Base-by-base conservation (phyloP, 1,140 invertebrate genomes). In the Trichogramma pretiosum region DNA sequence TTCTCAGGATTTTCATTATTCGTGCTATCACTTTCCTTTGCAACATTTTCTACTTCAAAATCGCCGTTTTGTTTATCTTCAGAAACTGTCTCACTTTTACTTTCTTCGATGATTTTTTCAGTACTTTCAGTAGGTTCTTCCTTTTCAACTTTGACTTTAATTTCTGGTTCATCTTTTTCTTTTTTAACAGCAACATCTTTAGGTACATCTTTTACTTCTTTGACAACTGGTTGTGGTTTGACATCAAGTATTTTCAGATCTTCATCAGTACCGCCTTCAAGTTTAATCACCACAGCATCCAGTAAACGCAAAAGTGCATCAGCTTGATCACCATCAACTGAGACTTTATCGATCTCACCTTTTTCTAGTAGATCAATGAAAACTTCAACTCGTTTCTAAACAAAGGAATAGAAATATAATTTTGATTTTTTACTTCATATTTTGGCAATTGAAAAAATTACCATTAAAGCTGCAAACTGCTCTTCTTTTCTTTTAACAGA, bases 221-320 rank as follows among this genome's bases (percentile, higher is more conserved):
- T n/a, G 55, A 52, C 19, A 16, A 57, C 56, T 14, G 59, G 61
- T 46, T 51, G 45, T 41, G 79, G 74, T 51, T 77, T 76, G 45
- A 82, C 74, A 58, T 94, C 88, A 4, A 97, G 73, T 13, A 85
- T 75, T 56, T 84, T 87, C 3, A 98, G 71, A 72, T 98, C 95
- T 58, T 91, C 83, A 53, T 98, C 94, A n/a, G 83, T 87, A 3
- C 96, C 96, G 35, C 93, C 95, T 76, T 99, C 96, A 13, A 99
- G 73, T 65, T 93, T 89, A 50, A 99, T 95, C 2, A 99, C 95
- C 30, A 93, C 93, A 52, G 92, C 88, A 72, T 99, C 96, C 26
- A 99, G 74, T 4, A 99, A 74, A 57, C 86, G 83, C 10, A 98
- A 78, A 21, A 99, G 72, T 24, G 82, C 77, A 41, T 95, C 91